Evolutionary conservation across 1,140 invertebrate genomes (phyloP).

Genomic region (Araneus ventricosus): DNA sequence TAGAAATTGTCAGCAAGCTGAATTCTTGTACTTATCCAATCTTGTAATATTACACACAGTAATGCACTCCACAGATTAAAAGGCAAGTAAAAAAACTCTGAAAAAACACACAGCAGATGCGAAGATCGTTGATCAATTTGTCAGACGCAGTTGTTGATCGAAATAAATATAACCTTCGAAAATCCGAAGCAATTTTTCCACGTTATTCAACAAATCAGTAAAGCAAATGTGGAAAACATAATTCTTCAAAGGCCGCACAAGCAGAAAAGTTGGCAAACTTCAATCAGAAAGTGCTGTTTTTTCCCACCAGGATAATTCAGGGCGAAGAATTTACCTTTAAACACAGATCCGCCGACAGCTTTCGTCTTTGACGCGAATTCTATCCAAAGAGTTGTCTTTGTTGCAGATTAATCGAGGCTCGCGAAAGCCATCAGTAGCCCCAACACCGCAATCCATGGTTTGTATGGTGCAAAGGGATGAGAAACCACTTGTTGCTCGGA

Average conservation of each 20-base stretch:
- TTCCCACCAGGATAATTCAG: background rate
- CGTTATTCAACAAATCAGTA: too few species aligned
- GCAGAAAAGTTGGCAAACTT: background rate
- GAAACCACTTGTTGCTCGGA: slow-evolving; percentile 41
- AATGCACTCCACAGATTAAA: too few species aligned
- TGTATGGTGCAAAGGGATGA: background rate
- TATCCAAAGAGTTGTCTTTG: slow-evolving; percentile 27
- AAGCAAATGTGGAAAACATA: too few species aligned
- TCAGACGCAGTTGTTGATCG: too few species aligned
- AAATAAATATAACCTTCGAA: too few species aligned
- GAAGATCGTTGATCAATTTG: too few species aligned
- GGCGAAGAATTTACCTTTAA: background rate
- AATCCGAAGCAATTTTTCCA: too few species aligned
- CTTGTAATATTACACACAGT: background rate
- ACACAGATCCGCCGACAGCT: slow-evolving; percentile 29
- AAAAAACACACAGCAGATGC: too few species aligned
- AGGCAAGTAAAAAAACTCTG: too few species aligned
- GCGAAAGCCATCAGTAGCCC: background rate
- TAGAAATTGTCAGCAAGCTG: background rate
- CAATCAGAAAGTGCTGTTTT: background rate
- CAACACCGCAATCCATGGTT: slow-evolving; percentile 43
- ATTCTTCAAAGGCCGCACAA: background rate
- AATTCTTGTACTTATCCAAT: background rate
- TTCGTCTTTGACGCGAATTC: slow-evolving; percentile 17
- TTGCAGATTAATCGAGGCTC: background rate